These are phyloP conservation scores for Cossypha heuglini DNA, from an alignment of 2,797 vertebrate genomes.

Conservation along the genomic window DNA sequence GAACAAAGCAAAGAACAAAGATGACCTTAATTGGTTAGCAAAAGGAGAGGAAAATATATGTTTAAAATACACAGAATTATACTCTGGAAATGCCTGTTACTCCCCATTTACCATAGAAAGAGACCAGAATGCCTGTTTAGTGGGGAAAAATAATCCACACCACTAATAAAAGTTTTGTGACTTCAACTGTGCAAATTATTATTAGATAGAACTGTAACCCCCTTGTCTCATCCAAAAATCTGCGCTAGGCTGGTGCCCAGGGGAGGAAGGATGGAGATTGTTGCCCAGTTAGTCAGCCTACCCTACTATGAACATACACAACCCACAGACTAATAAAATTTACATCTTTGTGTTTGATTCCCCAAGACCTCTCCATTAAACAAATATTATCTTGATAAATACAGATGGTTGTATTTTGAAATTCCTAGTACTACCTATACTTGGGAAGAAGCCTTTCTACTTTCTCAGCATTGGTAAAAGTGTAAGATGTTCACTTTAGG, in stretches of 20 bases:
- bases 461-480: background rate
- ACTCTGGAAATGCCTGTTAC: background rate
- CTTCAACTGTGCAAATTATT: background rate
- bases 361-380: background rate
- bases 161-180: background rate
- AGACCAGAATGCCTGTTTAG: background rate
- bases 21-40: background rate
- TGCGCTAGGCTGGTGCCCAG: background rate
- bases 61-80: background rate
- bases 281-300: background rate
- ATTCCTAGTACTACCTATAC: background rate
- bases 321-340: background rate
- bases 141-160: background rate
- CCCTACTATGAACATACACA: rapidly evolving
- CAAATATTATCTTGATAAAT: background rate
- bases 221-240: background rate
- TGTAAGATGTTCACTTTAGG: background rate
- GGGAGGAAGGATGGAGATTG: background rate
- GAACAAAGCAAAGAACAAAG: background rate
- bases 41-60: background rate
- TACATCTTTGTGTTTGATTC: background rate
- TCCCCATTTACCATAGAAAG: background rate
- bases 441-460: background rate
- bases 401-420: background rate
- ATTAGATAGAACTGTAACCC: background rate